Evolutionary conservation across 2,888 invertebrate genomes (phyloP).

Genomic region (Tetragonisca angustula): DNA sequence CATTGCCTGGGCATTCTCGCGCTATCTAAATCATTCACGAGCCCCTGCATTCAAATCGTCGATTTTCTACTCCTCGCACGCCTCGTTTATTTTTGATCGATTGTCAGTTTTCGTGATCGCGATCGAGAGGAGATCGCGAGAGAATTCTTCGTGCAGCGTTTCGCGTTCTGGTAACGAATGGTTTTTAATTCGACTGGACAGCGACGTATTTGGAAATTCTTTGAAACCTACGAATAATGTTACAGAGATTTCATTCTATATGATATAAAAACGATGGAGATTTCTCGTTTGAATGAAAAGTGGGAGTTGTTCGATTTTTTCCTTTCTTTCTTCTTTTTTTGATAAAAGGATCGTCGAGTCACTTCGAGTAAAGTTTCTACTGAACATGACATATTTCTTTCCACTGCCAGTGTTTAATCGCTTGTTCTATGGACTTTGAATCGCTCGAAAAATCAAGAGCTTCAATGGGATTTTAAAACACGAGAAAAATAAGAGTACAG

Average conservation of each 20-base stretch:
- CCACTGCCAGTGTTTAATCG: no score
- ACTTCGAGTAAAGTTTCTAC: background rate
- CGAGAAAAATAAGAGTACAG: background rate
- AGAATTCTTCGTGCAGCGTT: background rate
- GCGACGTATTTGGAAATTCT: background rate
- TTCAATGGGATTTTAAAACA: background rate
- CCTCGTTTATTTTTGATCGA: slow-evolving; percentile 14
- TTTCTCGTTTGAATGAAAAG: background rate
- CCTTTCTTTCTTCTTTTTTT: background rate
- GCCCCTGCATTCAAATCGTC: slow-evolving; percentile 36
- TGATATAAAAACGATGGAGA: background rate
- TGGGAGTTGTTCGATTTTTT: background rate
- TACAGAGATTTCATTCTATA: slow-evolving; percentile 4
- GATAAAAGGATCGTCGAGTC: background rate
- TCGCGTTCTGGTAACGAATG: slow-evolving; percentile 1
- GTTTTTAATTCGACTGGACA: slow-evolving; percentile 21
- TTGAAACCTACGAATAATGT: background rate
- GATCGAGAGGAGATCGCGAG: background rate
- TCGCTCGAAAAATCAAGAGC: background rate
- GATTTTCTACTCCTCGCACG: slow-evolving; percentile 17
- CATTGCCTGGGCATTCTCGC: slow-evolving; percentile 46
- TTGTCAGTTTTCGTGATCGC: slow-evolving; percentile 26
- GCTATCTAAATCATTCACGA: slow-evolving; percentile 62
- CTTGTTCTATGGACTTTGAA: background rate
- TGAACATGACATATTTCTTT: background rate